Evolutionary conservation across 37 sponge, comb jelly and placozoan species (phyloP), one percentile per base, ranked within the genome.

Genomic region (Hexactinellida sp.): DNA sequence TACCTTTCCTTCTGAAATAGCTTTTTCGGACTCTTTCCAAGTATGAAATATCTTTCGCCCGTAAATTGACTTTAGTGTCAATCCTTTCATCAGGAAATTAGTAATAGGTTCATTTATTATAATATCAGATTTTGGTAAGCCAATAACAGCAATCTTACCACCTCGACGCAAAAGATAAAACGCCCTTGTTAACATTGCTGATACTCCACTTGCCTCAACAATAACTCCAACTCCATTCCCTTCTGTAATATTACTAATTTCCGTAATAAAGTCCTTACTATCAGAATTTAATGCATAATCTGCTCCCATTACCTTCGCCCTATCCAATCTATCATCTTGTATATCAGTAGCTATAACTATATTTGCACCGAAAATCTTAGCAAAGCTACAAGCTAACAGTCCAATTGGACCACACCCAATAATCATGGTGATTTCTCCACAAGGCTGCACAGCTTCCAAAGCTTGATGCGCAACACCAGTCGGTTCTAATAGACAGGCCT

Each of bases 391-490:
- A 38, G 85, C 90, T 23, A 95, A 87, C 52, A 95, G 85, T 19
- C 95, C 95, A 30, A 95, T 88, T n/a, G 95, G 93, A 0, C 95
- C 95, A 91, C 95, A 95, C 0, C 95, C 94, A 87, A 47, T 41
- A 47, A 86, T 24, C 52, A 83, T 34, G 16, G 38, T 88, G 41
- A 85, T 87, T 37, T 95, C 95, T 36, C 92, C 90, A 28, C 51
- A 76, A 9, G 93, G 93, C 21, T 87, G 82, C 24, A 95, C 88
- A 5, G 83, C 88, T 47, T 95, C 95, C 36, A 92, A 19, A 1
- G 95, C 95, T 85, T 95, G 95, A 36, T 95, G 95, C 36, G 95
- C 95, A 24, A 95, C 95, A 47, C 95, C 95, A 91, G 88, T 90
- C 91, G 93, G 95, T 87, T 95, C 95, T 37, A 95, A 55, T 30